These are phyloP conservation scores for Agrypnus murinus DNA, from an alignment of 2,888 invertebrate species.

Conservation along the genomic window DNA sequence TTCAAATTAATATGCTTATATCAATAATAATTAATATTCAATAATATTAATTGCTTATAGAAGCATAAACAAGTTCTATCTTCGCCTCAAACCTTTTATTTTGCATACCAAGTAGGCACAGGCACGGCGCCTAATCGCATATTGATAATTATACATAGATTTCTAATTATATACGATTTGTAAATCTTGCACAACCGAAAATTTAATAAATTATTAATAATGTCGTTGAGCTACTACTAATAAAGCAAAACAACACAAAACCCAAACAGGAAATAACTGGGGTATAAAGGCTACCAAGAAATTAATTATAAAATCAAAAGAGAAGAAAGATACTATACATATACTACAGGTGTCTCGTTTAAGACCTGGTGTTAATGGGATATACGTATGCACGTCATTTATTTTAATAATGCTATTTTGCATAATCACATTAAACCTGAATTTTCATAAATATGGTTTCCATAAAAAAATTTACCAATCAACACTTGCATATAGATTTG, in stretches of 20 bases:
- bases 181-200: slow-evolving; percentile 4
- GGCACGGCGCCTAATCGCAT: slow-evolving; percentile 3
- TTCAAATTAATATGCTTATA: no score
- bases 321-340: neutral
- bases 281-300: neutral
- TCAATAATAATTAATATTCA: no score
- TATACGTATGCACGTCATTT: neutral
- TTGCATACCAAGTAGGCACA: slow-evolving; percentile 12
- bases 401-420: neutral
- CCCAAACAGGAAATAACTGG: neutral
- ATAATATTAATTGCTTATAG: slow-evolving; percentile 24
- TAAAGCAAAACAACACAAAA: neutral
- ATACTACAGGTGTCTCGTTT: neutral
- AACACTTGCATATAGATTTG: no score
- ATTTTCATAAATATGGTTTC: slow-evolving; percentile 8
- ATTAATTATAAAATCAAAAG: no score
- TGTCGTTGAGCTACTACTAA: neutral
- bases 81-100: slow-evolving; percentile 4
- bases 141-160: slow-evolving; percentile 9
- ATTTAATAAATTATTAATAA: no score
- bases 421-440: neutral
- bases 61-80: slow-evolving; percentile 11
- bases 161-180: slow-evolving; percentile 13
- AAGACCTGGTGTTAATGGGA: neutral
- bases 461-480: neutral